Evolutionary conservation across 2,797 vertebrate genomes (phyloP).

Genomic region (Alfaro cultratus): DNA sequence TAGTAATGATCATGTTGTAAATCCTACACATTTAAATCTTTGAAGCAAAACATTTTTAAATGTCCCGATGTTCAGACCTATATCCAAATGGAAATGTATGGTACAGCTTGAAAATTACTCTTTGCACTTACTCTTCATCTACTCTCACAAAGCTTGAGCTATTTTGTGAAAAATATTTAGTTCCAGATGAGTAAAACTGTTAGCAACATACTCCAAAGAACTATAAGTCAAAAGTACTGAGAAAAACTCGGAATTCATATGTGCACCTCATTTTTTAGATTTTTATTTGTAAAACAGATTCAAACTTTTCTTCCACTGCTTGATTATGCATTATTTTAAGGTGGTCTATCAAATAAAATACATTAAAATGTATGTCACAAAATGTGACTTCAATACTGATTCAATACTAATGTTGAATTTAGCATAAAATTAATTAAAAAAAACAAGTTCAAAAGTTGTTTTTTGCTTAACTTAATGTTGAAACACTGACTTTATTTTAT

Average conservation of each 20-base stretch:
- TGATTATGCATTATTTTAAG: too few relatives aligned
- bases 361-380: too few relatives aligned
- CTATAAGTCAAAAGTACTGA: background rate
- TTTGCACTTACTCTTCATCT: background rate
- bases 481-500: background rate
- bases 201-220: background rate
- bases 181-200: background rate
- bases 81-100: background rate
- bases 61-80: background rate
- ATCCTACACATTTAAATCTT: too few relatives aligned
- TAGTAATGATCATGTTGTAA: too few relatives aligned
- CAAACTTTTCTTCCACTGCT: too few relatives aligned
- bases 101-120: background rate
- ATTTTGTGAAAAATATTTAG: background rate
- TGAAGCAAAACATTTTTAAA: background rate
- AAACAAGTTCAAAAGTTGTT: background rate
- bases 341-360: too few relatives aligned
- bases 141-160: background rate
- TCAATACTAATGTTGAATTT: background rate
- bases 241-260: too few relatives aligned
- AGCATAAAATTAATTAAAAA: background rate
- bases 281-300: too few relatives aligned
- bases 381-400: too few relatives aligned
- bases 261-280: too few relatives aligned
- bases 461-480: background rate